Evolutionary conservation across 2,888 invertebrate species (phyloP).

Genomic region (Blastobasis adustella): DNA sequence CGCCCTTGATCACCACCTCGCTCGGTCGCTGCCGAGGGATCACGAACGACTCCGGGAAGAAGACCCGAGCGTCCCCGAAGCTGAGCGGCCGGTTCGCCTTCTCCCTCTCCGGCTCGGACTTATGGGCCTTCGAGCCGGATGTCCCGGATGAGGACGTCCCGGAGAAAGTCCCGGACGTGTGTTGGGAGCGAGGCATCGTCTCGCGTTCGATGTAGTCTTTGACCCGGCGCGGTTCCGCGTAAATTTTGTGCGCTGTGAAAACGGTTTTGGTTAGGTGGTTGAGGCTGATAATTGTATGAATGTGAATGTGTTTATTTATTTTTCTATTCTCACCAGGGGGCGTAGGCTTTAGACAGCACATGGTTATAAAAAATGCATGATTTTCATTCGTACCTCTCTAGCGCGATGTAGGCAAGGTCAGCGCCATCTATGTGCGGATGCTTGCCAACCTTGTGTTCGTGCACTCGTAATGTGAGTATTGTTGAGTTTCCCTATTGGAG

Average conservation of each 20-base stretch:
- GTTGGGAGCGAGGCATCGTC: conserved; percentile 43
- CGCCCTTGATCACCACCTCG: conserved; percentile 50
- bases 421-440: too few relatives aligned
- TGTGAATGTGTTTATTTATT: too few relatives aligned
- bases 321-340: too few relatives aligned
- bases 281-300: too few relatives aligned
- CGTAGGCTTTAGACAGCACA: too few relatives aligned
- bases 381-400: too few relatives aligned
- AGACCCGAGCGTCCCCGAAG: conserved; percentile 62
- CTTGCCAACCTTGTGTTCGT: too few relatives aligned
- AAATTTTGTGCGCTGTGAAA: conserved; percentile 56
- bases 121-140: conserved; percentile 59
- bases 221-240: conserved; percentile 45
- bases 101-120: conserved; percentile 44
- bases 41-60: conserved; percentile 69
- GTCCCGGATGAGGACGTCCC: conserved; percentile 67
- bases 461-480: too few relatives aligned
- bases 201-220: conserved; percentile 56
- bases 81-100: conserved; percentile 53
- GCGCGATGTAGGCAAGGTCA: too few relatives aligned
- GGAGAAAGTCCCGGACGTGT: conserved; percentile 58
- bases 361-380: too few relatives aligned
- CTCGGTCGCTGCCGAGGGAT: conserved; percentile 58
- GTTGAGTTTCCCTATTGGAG: too few relatives aligned
- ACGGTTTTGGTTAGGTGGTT: background rate